Conservation (phyloP, 2,113 vertebrate species). For the Sus scrofa region DNA sequence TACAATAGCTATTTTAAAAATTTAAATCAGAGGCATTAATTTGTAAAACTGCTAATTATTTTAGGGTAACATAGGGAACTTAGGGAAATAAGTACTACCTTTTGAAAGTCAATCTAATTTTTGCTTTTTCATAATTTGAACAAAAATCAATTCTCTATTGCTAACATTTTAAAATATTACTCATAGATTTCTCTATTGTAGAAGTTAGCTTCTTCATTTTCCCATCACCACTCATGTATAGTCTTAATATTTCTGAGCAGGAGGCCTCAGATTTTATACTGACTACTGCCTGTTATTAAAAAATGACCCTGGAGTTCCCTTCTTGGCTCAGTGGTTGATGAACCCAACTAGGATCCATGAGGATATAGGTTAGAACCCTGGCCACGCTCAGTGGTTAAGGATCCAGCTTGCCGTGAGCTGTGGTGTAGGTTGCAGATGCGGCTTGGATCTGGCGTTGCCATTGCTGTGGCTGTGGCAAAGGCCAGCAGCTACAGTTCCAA, state of each 20-base stretch:
- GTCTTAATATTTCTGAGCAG: background rate
- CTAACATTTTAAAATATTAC: background rate
- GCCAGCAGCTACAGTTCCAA: too few relatives aligned
- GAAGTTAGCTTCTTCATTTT: background rate
- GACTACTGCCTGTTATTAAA: background rate
- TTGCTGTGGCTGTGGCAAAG: too few relatives aligned
- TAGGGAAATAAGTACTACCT: background rate
- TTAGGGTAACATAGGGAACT: background rate
- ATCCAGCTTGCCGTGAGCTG: too few relatives aligned
- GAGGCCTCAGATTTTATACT: background rate
- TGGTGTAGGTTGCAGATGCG: too few relatives aligned
- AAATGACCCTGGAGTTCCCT: background rate
- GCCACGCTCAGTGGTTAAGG: too few relatives aligned
- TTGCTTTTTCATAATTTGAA: background rate
- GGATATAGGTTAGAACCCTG: too few relatives aligned
- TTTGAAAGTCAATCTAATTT: constrained; percentile 3
- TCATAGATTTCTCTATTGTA: background rate
- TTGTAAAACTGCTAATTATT: constrained; percentile 25
- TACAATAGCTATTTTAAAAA: background rate
- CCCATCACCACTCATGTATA: background rate
- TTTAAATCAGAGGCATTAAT: constrained; percentile 7
- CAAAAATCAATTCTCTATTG: background rate
- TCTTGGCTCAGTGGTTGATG: too few relatives aligned
- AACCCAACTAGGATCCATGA: too few relatives aligned
- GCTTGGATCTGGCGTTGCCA: too few relatives aligned